Base-by-base conservation (phyloP, 2,113 vertebrate genomes). In the rabbit (Oryctolagus cuniculus) region DNA sequence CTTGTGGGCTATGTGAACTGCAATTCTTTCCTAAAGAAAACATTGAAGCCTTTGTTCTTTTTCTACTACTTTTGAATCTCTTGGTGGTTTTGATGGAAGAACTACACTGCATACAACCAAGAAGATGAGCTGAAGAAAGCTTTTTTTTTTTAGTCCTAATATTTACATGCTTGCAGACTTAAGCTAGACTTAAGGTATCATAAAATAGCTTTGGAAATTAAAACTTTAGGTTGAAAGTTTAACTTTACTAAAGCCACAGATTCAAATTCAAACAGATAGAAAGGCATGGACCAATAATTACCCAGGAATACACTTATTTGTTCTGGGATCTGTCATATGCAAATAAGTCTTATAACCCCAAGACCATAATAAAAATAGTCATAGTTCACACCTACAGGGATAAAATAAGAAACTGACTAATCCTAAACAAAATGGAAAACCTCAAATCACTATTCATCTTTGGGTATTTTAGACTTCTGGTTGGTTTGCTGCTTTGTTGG, bases 401-500 rank as follows among this genome's bases (percentile, higher is more conserved):
- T 79, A 84, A 92, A 96, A 80, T 49, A 83, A 89, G 58, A 64
- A 93, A 55, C 58, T 9, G 77, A 78, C 13, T 19, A 84, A 91
- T 61, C 34, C 51, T 70, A 79, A 49, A 15, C 79, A 94, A 91
- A 89, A 90, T 55, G n/a, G 34, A 92, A 92, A 95, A 83, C 3
- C 25, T 24, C 77, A 92, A 74, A 82, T 88, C 58, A 91, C 86
- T 90, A 77, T 88, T 82, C 86, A 25, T 88, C 27, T 34, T 85
- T 77, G 90, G 84, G 31, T 67, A 10, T 87, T 97, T 96, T 92
- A 95, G 44, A 95, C 58, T 95, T 92, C 78, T 95, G 88, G 67
- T 93, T 93, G 61, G 36, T 95, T 97, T 95, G 58, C 74, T 83
- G 27, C 94, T 96, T 96, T 83, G 86, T 88, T 95, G 86, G 93